These are phyloP conservation scores for Ramazzottius varieornatus DNA, from an alignment of 2,888 invertebrate species.

Conservation along the genomic window DNA sequence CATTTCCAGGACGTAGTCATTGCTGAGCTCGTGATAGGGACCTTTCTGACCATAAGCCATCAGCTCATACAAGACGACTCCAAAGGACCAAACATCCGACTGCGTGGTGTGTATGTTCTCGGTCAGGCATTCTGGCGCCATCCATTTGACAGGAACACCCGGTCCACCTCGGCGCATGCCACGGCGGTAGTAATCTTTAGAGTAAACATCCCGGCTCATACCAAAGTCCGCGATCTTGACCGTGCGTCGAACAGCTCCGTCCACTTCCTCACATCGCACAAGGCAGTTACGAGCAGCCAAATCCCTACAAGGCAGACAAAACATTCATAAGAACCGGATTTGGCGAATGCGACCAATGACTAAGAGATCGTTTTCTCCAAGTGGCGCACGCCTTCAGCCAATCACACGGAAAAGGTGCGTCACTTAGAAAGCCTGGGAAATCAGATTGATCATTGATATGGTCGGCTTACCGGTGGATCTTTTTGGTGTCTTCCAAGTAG, in stretches of 20 bases:
- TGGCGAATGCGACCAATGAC: not conserved
- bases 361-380: not conserved
- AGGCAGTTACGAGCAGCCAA: conserved; percentile 3
- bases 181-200: not conserved
- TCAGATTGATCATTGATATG: not conserved
- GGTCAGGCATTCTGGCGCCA: not conserved
- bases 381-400: not conserved
- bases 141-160: not conserved
- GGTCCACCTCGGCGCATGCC: not conserved
- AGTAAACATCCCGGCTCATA: not conserved
- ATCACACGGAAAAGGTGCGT: not conserved
- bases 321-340: not conserved
- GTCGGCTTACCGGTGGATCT: not conserved
- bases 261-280: not conserved
- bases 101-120: not conserved
- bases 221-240: not conserved
- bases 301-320: not conserved
- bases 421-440: not conserved
- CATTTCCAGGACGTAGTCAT: not conserved
- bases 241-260: no score
- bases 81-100: conserved; percentile 1
- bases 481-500: not conserved
- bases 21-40: not conserved
- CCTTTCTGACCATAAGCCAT: not conserved
- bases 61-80: not conserved